These are phyloP conservation scores for Himantopus leucocephalus DNA, from an alignment of 2,113 vertebrate genomes.

Conservation along the genomic window DNA sequence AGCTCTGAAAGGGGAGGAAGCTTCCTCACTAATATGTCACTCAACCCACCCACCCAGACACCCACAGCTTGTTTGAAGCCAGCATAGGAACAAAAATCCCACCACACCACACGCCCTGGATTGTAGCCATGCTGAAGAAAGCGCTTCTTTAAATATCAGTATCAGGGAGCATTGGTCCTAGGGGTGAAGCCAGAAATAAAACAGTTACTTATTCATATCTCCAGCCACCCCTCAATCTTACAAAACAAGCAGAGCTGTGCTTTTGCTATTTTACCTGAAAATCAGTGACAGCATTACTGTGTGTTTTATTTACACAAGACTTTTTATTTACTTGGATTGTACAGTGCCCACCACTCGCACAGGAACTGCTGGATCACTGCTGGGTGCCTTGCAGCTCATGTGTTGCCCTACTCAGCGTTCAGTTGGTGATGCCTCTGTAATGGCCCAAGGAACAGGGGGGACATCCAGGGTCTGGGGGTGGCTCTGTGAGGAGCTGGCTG, in stretches of 20 bases:
- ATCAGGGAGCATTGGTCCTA: constrained; percentile 46
- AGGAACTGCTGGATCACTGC: background rate
- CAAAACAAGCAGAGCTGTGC: background rate
- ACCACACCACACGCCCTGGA: background rate
- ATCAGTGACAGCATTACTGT: background rate
- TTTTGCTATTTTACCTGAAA: background rate
- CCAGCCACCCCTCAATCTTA: background rate
- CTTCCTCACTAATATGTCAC: constrained; percentile 73
- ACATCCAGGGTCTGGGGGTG: background rate
- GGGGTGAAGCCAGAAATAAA: constrained; percentile 44
- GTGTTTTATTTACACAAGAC: background rate
- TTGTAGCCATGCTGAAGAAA: constrained; percentile 63
- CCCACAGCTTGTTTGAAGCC: constrained; percentile 66
- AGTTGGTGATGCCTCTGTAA: background rate
- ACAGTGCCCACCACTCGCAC: background rate
- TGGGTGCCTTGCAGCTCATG: accelerated
- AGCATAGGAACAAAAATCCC: constrained; percentile 26
- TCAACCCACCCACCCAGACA: constrained; percentile 78
- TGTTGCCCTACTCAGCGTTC: background rate
- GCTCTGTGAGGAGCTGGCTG: background rate
- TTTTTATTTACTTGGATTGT: background rate
- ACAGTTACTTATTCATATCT: background rate
- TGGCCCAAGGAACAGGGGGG: background rate
- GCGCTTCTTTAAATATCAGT: constrained; percentile 31
- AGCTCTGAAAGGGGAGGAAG: constrained; percentile 67